phyloP scores from a whole-genome alignment of 2,113 vertebrate genomes.

The Indicator maculatus region DNA sequence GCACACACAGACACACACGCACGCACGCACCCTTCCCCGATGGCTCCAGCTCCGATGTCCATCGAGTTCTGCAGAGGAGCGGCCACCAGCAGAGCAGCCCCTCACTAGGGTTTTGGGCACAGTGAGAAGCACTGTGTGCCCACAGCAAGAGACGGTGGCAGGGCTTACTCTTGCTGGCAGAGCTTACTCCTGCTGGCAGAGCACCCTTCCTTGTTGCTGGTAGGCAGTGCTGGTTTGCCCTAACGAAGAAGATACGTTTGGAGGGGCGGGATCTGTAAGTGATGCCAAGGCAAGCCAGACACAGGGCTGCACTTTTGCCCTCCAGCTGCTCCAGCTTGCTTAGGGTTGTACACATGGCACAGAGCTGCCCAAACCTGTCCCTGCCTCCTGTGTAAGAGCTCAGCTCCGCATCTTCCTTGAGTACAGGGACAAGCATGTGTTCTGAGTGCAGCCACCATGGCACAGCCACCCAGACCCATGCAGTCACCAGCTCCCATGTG shows the following conservation, averaged over 20 bases:
- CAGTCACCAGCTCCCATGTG: background rate
- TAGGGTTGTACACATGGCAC: background rate
- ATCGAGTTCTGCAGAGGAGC: too few relatives aligned
- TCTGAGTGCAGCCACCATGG: background rate
- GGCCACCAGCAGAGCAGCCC: background rate
- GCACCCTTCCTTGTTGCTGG: background rate
- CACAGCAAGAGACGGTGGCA: background rate
- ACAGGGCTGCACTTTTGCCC: accelerated
- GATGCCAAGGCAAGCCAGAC: background rate
- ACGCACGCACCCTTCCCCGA: background rate
- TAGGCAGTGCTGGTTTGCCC: accelerated
- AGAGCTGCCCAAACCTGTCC: background rate
- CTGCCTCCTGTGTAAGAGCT: accelerated
- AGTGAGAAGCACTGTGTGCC: accelerated
- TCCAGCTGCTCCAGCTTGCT: background rate
- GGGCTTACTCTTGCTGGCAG: background rate
- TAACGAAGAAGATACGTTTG: background rate
- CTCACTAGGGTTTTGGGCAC: background rate
- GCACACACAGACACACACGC: too few relatives aligned
- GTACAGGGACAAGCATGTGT: accelerated
- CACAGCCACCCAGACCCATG: accelerated
- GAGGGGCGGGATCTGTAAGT: background rate
- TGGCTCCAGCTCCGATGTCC: background rate
- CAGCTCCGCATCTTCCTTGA: accelerated
- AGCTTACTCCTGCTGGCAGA: background rate